Conservation (phyloP, 2,797 vertebrate genomes). For the Fundulus diaphanus region DNA sequence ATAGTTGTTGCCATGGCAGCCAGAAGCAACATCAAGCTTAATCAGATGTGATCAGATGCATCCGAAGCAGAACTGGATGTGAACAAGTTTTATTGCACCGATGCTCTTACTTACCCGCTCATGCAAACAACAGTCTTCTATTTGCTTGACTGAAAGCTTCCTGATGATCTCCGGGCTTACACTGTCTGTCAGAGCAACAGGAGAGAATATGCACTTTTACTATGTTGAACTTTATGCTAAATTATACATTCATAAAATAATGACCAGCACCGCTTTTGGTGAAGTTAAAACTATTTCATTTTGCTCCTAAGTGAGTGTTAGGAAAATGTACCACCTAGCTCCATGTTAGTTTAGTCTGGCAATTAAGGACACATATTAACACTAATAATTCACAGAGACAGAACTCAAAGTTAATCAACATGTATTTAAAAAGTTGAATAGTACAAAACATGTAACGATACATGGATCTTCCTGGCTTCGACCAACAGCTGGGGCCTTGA, state of each 20-base stretch:
- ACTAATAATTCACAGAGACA: too few species aligned
- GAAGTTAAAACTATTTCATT: constrained; percentile 12
- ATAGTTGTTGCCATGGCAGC: constrained; percentile 43
- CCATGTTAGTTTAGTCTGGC: too few species aligned
- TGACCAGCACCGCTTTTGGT: not conserved
- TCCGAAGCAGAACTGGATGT: not conserved
- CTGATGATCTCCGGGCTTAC: constrained; percentile 11
- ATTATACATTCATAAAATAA: constrained; percentile 2
- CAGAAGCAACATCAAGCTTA: constrained; percentile 12
- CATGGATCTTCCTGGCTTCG: too few species aligned
- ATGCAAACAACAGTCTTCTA: not conserved
- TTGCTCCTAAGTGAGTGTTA: constrained; percentile 2
- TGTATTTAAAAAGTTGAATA: too few species aligned
- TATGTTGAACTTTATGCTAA: constrained; percentile 8
- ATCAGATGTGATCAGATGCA: not conserved
- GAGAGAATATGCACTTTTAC: constrained; percentile 27
- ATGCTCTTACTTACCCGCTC: constrained; percentile 19
- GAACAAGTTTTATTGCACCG: constrained; percentile 2
- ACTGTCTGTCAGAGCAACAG: constrained; percentile 33
- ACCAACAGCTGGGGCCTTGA: too few species aligned
- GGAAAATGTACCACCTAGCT: too few species aligned
- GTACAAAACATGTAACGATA: too few species aligned
- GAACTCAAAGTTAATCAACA: too few species aligned
- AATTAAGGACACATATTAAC: too few species aligned
- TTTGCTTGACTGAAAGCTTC: constrained; percentile 40